Evolutionary conservation across 2,888 invertebrate species (phyloP).

Genomic region (Drosophila phalerata): DNA sequence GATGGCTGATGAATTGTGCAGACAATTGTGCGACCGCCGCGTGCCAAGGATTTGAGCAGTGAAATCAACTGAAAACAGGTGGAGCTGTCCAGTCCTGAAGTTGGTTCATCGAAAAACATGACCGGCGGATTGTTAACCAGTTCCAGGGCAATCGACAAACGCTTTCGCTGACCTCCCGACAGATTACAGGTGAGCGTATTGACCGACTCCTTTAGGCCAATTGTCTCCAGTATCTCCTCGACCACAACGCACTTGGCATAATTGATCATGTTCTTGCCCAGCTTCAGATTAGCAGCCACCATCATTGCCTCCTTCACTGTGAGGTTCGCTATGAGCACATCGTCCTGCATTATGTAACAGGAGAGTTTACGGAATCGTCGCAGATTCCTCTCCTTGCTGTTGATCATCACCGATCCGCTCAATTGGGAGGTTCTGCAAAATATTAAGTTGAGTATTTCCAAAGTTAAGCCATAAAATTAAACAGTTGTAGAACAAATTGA

Average conservation of each 20-base stretch:
- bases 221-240: conserved; percentile 93
- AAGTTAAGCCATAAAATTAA: too few relatives aligned
- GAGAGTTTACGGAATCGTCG: conserved; percentile 96
- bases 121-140: conserved; percentile 98
- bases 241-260: conserved; percentile 92
- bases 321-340: conserved; percentile 94
- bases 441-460: not conserved
- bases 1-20: conserved; percentile 99
- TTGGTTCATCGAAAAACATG: conserved; percentile 99
- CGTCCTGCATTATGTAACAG: conserved; percentile 99
- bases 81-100: conserved; percentile 96
- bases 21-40: conserved; percentile 95
- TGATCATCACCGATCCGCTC: conserved; percentile 94
- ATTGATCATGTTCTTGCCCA: conserved; percentile 91
- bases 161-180: conserved; percentile 96
- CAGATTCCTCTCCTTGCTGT: conserved; percentile 94
- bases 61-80: conserved; percentile 97
- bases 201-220: conserved; percentile 92
- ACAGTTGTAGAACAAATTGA: too few relatives aligned
- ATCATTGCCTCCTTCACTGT: conserved; percentile 97
- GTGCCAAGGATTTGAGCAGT: conserved; percentile 93
- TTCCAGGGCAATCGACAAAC: conserved; percentile 96
- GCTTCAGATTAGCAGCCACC: conserved; percentile 95
- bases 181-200: conserved; percentile 93
- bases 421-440: conserved; percentile 92